Conservation (phyloP, 2,888 invertebrate genomes). For the Orthonychiurus folsomi region DNA sequence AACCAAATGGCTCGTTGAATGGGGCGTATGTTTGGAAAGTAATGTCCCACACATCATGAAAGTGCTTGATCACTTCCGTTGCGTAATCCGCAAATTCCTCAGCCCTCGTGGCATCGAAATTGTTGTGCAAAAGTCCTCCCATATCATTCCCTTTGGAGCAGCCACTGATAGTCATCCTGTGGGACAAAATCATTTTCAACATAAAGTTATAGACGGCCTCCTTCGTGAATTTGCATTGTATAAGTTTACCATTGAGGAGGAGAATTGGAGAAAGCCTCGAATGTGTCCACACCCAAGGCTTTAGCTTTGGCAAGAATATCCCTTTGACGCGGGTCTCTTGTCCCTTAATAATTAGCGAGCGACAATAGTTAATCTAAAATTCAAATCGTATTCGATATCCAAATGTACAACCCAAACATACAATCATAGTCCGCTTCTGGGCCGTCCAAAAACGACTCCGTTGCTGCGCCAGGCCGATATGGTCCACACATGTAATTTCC, state of each 20-base stretch:
- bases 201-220: neutral
- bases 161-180: slow-evolving; percentile 37
- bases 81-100: slow-evolving; percentile 32
- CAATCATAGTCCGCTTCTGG: slow-evolving; percentile 26
- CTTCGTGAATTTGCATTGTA: neutral
- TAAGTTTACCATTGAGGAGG: slow-evolving; percentile 37
- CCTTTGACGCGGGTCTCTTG: slow-evolving; percentile 29
- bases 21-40: slow-evolving; percentile 34
- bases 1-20: slow-evolving; percentile 36
- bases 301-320: slow-evolving; percentile 23
- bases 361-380: no score
- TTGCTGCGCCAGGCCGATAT: slow-evolving; percentile 31
- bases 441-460: slow-evolving; percentile 31
- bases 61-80: slow-evolving; percentile 34
- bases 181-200: neutral
- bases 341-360: slow-evolving; percentile 23
- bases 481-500: slow-evolving; percentile 23
- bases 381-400: neutral
- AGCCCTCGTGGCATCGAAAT: slow-evolving; percentile 26
- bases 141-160: slow-evolving; percentile 33
- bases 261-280: slow-evolving; percentile 38
- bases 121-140: slow-evolving; percentile 29
- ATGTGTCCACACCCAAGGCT: slow-evolving; percentile 26
- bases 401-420: slow-evolving; percentile 11
- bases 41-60: slow-evolving; percentile 23